These are phyloP conservation scores for Leptura quadrifasciata DNA, from an alignment of 2,888 invertebrate species.

Conservation along the genomic window DNA sequence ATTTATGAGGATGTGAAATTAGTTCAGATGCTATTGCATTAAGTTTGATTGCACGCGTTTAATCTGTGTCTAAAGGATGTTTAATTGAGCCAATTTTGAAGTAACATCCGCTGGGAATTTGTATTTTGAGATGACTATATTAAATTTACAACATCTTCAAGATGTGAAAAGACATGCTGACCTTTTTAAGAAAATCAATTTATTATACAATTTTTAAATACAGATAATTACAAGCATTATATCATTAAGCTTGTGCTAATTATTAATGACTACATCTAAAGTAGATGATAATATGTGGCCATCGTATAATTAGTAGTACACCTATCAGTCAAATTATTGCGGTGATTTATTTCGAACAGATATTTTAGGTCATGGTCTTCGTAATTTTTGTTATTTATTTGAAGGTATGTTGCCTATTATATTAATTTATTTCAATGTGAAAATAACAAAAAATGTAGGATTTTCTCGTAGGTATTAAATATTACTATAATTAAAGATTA, in stretches of 20 bases:
- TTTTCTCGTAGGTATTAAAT: too few relatives aligned
- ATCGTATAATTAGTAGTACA: constrained; percentile 16
- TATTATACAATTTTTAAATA: constrained; percentile 16
- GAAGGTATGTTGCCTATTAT: background rate
- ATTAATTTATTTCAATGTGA: too few relatives aligned
- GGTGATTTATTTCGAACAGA: background rate
- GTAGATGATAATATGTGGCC: background rate
- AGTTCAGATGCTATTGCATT: background rate
- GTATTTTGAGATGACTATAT: background rate
- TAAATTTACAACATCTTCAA: background rate
- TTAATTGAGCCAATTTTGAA: constrained; percentile 1
- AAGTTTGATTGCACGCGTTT: background rate
- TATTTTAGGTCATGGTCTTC: constrained; percentile 13
- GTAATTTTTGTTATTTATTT: background rate
- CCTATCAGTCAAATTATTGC: constrained; percentile 17
- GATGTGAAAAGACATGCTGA: background rate
- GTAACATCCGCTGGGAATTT: background rate
- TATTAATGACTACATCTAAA: constrained; percentile 25
- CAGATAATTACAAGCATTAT: background rate
- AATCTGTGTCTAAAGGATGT: background rate
- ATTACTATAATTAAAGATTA: too few relatives aligned
- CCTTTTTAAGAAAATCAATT: constrained; percentile 26
- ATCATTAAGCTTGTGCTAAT: background rate
- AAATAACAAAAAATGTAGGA: too few relatives aligned
- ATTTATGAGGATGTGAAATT: background rate